Evolutionary conservation across 92 coral and sea anemone species (phyloP), one percentile per base, ranked within the genome.

Genomic region (Anthopleura xanthogrammica): DNA sequence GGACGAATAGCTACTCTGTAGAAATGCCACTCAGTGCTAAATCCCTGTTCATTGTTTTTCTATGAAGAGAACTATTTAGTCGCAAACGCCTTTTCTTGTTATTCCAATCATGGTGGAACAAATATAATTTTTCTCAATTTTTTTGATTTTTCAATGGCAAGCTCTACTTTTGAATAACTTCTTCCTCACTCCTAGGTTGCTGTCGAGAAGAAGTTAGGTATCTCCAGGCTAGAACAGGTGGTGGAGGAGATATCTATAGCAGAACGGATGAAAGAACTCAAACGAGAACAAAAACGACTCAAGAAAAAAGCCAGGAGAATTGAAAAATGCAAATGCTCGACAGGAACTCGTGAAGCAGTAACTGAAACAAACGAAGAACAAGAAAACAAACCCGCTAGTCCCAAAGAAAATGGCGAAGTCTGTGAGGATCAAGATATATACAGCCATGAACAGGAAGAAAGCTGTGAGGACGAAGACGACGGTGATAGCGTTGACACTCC

Each of bases 211-310:
- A 97, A 97, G 66, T 93, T 92, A 58, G 99, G 99, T 19, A 92
- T 97, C 72, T 94, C 99, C 2, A 89, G 99, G 29, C 93, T 97
- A 54, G 99, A 97, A 62, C 99, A 97, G 87, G 95, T 97, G 36
- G 98, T 97, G 1, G 98, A 97, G 80, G 99, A 97, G 82, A 97
- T 97, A 77, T 97, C 95, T 2, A 95, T 90, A 85, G 98, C 95
- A 22, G 99, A 96, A 80, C 82, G 95, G 82, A 92, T 87, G 52
- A 97, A 94, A 85, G 99, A 97, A 65, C 89, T 97, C 62, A 88
- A 87, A 74, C 90, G 92, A 29, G 98, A 94, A 79, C 98, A 97
- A 79, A 97, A 97, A 83, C 82, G 99, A 36, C 92, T 92, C 65
- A 92, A 97, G 80, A 97, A 92, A 88, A 93, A 93, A 73, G 99